Evolutionary conservation across 2,888 invertebrate species (phyloP).

Genomic region (Cotesia congregata): DNA sequence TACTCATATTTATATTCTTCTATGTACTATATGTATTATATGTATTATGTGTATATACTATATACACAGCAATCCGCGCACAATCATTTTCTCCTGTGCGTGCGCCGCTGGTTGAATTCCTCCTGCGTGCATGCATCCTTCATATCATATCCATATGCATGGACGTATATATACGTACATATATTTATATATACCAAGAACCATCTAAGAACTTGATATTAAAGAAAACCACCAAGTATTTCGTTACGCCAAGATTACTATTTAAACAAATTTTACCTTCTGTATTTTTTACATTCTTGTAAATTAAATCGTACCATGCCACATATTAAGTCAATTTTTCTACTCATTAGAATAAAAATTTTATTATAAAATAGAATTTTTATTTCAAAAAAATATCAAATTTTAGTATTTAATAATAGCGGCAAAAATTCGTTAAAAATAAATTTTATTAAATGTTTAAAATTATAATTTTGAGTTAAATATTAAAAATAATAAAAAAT

Average conservation of each 20-base stretch:
- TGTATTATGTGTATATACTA: neutral
- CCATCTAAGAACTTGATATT: neutral
- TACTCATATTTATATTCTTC: neutral
- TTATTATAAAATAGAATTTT: too few species aligned
- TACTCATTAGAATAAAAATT: too few species aligned
- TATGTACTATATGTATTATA: neutral
- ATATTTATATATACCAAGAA: conserved; percentile 8
- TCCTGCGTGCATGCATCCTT: conserved; percentile 34
- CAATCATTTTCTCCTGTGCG: conserved; percentile 40
- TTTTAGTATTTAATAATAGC: too few species aligned
- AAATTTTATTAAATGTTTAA: too few species aligned
- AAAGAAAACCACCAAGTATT: conserved; percentile 29
- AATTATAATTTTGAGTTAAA: too few species aligned
- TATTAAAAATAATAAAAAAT: too few species aligned
- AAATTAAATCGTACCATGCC: neutral
- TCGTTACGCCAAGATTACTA: conserved; percentile 29
- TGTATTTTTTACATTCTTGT: conserved; percentile 8
- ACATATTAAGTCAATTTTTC: too few species aligned
- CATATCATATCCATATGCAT: neutral
- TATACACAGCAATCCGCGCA: conserved; percentile 21
- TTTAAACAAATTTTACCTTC: conserved; percentile 23
- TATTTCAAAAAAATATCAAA: too few species aligned
- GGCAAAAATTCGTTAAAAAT: too few species aligned
- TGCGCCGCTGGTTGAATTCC: conserved; percentile 28
- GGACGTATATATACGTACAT: neutral